A percentile compares a stretch with the other conserved stretches of the same genome.
Evolutionary conservation across 2,888 invertebrate species (phyloP).

Genomic region (Chrysolina oricalcia): DNA sequence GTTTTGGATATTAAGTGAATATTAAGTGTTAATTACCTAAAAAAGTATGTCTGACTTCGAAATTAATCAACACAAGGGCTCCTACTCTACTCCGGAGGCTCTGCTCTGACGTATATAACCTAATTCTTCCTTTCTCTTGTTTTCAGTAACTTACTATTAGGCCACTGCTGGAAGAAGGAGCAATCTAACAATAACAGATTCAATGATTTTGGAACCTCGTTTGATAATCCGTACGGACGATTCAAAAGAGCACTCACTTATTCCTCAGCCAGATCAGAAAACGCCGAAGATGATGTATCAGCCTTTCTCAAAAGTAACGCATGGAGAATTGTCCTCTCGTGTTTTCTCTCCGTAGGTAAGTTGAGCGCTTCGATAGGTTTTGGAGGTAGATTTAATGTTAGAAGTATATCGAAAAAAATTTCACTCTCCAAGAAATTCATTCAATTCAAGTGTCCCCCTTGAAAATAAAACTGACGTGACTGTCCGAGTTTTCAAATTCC

Average conservation of each 20-base stretch:
- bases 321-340: slow-evolving; percentile 55
- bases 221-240: not conserved
- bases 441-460: no score
- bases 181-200: not conserved
- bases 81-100: no score
- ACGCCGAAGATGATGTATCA: not conserved
- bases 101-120: no score
- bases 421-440: no score
- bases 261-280: not conserved
- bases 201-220: not conserved
- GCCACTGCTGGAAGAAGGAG: not conserved
- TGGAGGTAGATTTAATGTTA: no score
- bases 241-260: not conserved
- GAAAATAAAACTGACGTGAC: no score
- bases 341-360: slow-evolving; percentile 56
- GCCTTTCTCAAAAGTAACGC: slow-evolving; percentile 41
- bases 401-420: no score
- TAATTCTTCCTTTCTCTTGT: not conserved
- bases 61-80: no score
- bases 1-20: no score
- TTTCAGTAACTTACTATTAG: not conserved
- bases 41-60: no score
- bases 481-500: no score
- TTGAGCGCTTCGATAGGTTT: not conserved
- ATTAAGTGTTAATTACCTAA: no score